Percentiles rank a stretch among this genome's conserved stretches.
Evolutionary conservation across 2,888 invertebrate genomes (phyloP).

Genomic region (Tolmerus cingulatus): DNA sequence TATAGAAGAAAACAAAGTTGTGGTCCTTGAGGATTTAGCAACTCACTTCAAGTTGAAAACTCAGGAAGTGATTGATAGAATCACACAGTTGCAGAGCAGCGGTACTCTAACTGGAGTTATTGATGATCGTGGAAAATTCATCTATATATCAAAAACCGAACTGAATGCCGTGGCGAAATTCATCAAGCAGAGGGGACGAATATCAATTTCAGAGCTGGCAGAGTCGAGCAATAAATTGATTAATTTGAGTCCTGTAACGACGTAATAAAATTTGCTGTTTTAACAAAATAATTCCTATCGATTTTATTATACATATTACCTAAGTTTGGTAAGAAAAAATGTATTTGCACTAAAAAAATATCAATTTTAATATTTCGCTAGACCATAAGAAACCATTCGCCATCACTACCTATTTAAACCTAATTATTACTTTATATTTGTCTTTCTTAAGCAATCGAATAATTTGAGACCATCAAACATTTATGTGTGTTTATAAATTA

Average conservation of each 20-base stretch:
- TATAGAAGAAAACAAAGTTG: constrained; percentile 90
- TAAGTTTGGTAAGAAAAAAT: too few species aligned
- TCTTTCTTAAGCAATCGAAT: too few species aligned
- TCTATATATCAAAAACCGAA: constrained; percentile 93
- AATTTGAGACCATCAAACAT: too few species aligned
- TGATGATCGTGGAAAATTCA: constrained; percentile 98
- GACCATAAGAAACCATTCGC: too few species aligned
- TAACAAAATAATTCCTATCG: not conserved
- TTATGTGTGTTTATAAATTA: too few species aligned
- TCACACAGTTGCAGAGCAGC: constrained; percentile 82
- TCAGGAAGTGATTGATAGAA: constrained; percentile 84
- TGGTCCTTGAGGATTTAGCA: constrained; percentile 92
- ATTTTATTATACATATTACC: not conserved
- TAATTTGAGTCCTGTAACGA: constrained; percentile 71
- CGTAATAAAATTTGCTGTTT: not conserved
- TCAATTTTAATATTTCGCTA: too few species aligned
- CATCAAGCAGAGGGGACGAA: constrained; percentile 91
- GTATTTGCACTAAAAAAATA: too few species aligned
- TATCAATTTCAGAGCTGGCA: constrained; percentile 91
- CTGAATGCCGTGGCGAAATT: constrained; percentile 93
- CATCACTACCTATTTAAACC: too few species aligned
- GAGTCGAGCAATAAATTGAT: constrained; percentile 94
- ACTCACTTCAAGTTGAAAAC: constrained; percentile 91
- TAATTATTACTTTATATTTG: too few species aligned
- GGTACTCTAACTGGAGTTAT: constrained; percentile 94